A percentile compares a stretch with the other conserved stretches of the same genome.
These are phyloP conservation scores for Cherax destructor DNA, from an alignment of 1,140 invertebrate species.

Conservation along the genomic window DNA sequence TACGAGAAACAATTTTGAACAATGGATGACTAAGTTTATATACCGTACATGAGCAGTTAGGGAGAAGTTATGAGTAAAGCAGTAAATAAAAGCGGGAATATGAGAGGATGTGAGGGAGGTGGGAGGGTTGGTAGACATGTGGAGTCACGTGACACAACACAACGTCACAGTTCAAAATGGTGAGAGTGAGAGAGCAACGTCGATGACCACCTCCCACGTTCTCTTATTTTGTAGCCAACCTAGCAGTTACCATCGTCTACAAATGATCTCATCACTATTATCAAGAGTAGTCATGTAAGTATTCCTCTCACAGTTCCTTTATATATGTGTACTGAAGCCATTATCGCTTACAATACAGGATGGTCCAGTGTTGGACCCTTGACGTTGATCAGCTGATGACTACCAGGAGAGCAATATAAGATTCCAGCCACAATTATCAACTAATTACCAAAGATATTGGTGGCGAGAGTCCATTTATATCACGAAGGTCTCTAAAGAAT, in stretches of 20 bases:
- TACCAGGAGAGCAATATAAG: neutral
- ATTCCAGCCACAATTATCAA: neutral
- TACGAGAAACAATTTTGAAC: neutral
- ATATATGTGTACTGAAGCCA: neutral
- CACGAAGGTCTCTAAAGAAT: neutral
- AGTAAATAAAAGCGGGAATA: neutral
- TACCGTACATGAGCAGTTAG: neutral
- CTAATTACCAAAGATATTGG: neutral
- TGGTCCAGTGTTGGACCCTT: slow-evolving; percentile 15
- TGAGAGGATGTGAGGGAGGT: neutral
- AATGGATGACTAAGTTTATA: neutral
- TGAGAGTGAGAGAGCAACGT: slow-evolving; percentile 23
- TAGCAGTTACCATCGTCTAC: slow-evolving; percentile 24
- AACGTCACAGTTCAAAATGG: slow-evolving; percentile 56
- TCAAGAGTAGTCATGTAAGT: slow-evolving; percentile 61
- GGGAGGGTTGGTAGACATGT: slow-evolving; percentile 29
- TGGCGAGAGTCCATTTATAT: neutral
- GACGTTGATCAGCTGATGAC: slow-evolving; percentile 52
- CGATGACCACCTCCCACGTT: slow-evolving; percentile 13
- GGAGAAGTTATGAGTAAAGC: neutral
- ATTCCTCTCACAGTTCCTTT: neutral
- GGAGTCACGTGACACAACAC: slow-evolving; percentile 49
- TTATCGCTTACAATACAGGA: neutral
- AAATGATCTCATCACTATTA: slow-evolving; percentile 57
- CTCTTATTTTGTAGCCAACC: neutral